phyloP scores from a whole-genome alignment of 2,888 invertebrate genomes.

The Trilocha varians region DNA sequence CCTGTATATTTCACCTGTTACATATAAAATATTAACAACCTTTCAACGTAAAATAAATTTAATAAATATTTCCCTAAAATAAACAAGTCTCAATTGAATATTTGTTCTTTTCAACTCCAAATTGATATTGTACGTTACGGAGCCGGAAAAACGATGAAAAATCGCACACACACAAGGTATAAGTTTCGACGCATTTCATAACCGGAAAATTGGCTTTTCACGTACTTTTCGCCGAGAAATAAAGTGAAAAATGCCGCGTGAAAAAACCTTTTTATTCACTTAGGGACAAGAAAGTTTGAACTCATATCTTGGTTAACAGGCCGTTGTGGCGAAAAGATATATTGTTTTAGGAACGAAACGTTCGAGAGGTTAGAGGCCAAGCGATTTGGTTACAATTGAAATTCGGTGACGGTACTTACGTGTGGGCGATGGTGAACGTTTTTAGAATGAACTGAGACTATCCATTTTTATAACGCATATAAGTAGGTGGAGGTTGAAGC shows the following conservation, averaged over 20 bases:
- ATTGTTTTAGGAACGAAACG: slow-evolving; percentile 2
- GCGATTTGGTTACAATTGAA: not conserved
- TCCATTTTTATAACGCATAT: too few relatives aligned
- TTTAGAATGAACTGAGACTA: too few relatives aligned
- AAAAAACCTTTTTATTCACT: not conserved
- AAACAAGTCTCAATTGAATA: too few relatives aligned
- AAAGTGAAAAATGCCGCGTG: not conserved
- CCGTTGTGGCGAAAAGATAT: slow-evolving; percentile 1
- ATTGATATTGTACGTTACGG: too few relatives aligned
- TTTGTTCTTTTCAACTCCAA: too few relatives aligned
- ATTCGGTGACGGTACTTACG: not conserved
- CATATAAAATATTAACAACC: too few relatives aligned
- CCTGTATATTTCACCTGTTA: too few relatives aligned
- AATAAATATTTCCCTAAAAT: too few relatives aligned
- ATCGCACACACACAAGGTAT: not conserved
- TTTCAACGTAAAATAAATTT: too few relatives aligned
- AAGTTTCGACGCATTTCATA: not conserved
- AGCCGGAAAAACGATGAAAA: not conserved
- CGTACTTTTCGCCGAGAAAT: not conserved
- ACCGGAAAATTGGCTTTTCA: not conserved
- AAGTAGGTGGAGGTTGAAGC: too few relatives aligned
- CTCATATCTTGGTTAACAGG: not conserved
- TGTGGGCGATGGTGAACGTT: too few relatives aligned
- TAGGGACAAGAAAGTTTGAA: not conserved
- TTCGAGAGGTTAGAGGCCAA: not conserved